Percentiles rank a stretch among this genome's conserved stretches.
Evolutionary conservation across 2,888 invertebrate genomes (phyloP).

Genomic region (Pandemis corylana): DNA sequence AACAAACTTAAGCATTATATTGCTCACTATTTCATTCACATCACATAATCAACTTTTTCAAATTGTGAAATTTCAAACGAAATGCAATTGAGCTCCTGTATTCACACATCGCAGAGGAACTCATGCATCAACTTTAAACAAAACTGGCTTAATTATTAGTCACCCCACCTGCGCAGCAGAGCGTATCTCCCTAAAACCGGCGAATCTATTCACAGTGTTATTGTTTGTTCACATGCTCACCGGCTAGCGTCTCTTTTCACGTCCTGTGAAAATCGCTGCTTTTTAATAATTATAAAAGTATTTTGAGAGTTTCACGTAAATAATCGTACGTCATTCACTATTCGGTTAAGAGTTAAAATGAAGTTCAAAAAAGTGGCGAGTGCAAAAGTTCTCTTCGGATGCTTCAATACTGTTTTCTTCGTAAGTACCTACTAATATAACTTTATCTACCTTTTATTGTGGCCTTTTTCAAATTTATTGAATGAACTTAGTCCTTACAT

Average conservation of each 20-base stretch:
- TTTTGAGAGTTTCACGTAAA: constrained; percentile 10
- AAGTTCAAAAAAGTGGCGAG: constrained; percentile 78
- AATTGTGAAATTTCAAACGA: constrained; percentile 9
- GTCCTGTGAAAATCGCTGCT: constrained; percentile 6
- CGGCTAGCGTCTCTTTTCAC: constrained; percentile 45
- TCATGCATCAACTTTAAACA: constrained; percentile 78
- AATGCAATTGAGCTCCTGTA: constrained; percentile 42
- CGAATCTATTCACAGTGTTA: constrained; percentile 77
- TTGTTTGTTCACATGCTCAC: constrained; percentile 71
- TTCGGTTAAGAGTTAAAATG: constrained; percentile 50
- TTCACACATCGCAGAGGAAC: constrained; percentile 57
- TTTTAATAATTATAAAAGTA: background rate
- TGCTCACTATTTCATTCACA: no score
- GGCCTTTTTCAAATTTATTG: no score
- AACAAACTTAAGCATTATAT: no score
- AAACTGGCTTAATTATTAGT: constrained; percentile 83
- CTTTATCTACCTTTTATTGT: background rate
- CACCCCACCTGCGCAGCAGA: constrained; percentile 83
- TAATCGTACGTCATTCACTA: background rate
- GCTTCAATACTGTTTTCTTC: constrained; percentile 87
- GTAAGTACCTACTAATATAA: constrained; percentile 71
- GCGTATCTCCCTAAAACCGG: constrained; percentile 84
- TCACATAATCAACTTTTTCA: background rate
- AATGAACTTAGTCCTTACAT: no score
- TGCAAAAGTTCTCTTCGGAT: constrained; percentile 87